A percentile compares a stretch with the other conserved stretches of the same genome.
These are phyloP conservation scores for Drosophila siamana DNA, from an alignment of 2,888 invertebrate genomes.

Conservation along the genomic window DNA sequence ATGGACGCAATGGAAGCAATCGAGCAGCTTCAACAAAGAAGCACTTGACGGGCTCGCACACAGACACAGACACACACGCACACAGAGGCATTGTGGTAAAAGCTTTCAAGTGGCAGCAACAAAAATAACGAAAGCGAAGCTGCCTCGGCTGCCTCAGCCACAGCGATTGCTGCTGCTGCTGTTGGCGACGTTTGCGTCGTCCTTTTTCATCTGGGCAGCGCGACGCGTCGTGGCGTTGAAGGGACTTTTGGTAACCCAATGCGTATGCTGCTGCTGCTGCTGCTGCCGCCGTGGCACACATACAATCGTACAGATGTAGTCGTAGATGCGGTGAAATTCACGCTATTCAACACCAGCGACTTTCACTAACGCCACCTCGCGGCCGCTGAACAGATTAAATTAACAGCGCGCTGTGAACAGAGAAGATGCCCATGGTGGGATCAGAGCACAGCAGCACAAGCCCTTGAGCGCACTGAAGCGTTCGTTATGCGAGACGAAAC, in stretches of 20 bases:
- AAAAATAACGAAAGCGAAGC: conserved; percentile 59
- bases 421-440: conserved; percentile 64
- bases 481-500: conserved; percentile 7
- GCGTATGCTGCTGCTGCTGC: conserved; percentile 41
- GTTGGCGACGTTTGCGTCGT: conserved; percentile 35
- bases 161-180: conserved; percentile 17
- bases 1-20: conserved; percentile 47
- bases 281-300: conserved; percentile 16
- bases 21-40: conserved; percentile 70
- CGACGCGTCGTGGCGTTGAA: conserved; percentile 42
- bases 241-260: conserved; percentile 65
- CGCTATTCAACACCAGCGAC: conserved; percentile 61
- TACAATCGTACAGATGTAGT: conserved; percentile 28
- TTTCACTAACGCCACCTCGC: conserved; percentile 83
- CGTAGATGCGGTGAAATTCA: conserved; percentile 64
- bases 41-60: conserved; percentile 63
- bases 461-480: conserved; percentile 53
- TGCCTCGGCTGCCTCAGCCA: conserved; percentile 44
- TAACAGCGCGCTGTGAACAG: conserved; percentile 68
- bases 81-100: conserved; percentile 69
- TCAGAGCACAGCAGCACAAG: conserved; percentile 10
- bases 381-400: conserved; percentile 82
- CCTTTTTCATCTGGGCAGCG: conserved; percentile 56
- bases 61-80: conserved; percentile 16
- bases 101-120: conserved; percentile 78